Percentiles rank a stretch among this genome's conserved stretches.
These are phyloP conservation scores for Argyresthia goedartella DNA, from an alignment of 2,888 invertebrate genomes.

Conservation along the genomic window DNA sequence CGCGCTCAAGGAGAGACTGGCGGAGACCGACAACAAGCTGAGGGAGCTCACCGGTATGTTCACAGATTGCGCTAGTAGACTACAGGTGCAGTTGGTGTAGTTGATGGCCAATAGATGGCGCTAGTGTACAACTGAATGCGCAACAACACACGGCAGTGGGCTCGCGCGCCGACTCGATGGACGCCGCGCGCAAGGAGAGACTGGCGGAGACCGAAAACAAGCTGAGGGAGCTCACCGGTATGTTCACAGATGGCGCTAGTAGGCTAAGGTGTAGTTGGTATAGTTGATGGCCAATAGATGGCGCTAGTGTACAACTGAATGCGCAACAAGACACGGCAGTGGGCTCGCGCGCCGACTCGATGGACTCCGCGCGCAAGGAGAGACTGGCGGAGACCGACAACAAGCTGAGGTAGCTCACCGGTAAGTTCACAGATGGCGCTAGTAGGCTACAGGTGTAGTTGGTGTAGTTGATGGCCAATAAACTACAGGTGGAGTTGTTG, in stretches of 20 bases:
- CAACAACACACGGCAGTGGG: constrained; percentile 75
- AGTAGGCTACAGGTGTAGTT: too few relatives aligned
- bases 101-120: too few relatives aligned
- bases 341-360: constrained; percentile 75
- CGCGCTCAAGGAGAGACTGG: constrained; percentile 82
- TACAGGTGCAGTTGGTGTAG: too few relatives aligned
- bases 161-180: constrained; percentile 81
- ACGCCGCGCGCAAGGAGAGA: constrained; percentile 83
- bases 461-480: too few relatives aligned
- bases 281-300: too few relatives aligned
- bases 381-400: constrained; percentile 78
- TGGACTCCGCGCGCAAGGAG: constrained; percentile 86
- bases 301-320: constrained; percentile 89
- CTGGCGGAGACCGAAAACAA: constrained; percentile 76
- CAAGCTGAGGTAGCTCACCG: constrained; percentile 75
- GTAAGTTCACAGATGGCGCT: constrained; percentile 17
- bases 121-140: constrained; percentile 91
- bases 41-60: constrained; percentile 69
- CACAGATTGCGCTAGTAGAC: background rate
- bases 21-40: constrained; percentile 76
- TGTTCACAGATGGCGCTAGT: too few relatives aligned
- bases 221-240: constrained; percentile 75
- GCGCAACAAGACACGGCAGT: constrained; percentile 80
- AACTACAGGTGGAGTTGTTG: too few relatives aligned
- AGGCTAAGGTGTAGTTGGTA: too few relatives aligned